Base-by-base conservation (phyloP, 30 jellyfish, hydroid and myxozoan genomes). In the Turritopsis dohrnii region DNA sequence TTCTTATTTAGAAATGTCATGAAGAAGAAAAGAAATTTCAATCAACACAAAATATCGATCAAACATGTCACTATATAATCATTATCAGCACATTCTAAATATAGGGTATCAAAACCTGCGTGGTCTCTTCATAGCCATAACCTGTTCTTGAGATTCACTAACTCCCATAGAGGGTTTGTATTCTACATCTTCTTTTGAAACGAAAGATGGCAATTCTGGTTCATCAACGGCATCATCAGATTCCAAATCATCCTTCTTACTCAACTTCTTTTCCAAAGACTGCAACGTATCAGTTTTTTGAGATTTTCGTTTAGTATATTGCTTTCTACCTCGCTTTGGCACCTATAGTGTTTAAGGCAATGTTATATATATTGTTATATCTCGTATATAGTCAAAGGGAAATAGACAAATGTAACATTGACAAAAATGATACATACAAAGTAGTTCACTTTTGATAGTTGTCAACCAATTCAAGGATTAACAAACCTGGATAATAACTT, bases 171-270 rank as follows among this genome's bases (percentile, higher is more conserved):
- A 31, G 17, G 79, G 54, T 24, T 77, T 77, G 21, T 86, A 85
- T 60, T 85, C 88, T 52, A 77, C 94, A 18, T 86, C 94, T 29
- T 79, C 84, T 41, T 73, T 69, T 52, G 72, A 23, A 29, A 54
- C 84, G 53, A 85, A 86, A 16, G 94, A 85, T 4, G 84, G 81
- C 0, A 75, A 79, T 0, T 84, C 86, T 16, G 81, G 79, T 29
- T 71, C 94, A 21, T 29, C 80, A 1, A 18, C 52, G 66, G 21
- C 80, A 24, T 71, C 80, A 30, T 23, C 88, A 1, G 75, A 76
- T 53, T 31, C 81, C n/a, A n/a, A 84, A 25, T 84, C 94, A 29
- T 85, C 83, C 27, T 29, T 52, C 25, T 16, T 22, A 52, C n/a
- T 21, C 16, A 72, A 16, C 52, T 29, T 29, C 53, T 84, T 80